A percentile compares a stretch with the other conserved stretches of the same genome.
phyloP scores from a whole-genome alignment of 2,113 vertebrate species.

The Rhynchomys soricoides region DNA sequence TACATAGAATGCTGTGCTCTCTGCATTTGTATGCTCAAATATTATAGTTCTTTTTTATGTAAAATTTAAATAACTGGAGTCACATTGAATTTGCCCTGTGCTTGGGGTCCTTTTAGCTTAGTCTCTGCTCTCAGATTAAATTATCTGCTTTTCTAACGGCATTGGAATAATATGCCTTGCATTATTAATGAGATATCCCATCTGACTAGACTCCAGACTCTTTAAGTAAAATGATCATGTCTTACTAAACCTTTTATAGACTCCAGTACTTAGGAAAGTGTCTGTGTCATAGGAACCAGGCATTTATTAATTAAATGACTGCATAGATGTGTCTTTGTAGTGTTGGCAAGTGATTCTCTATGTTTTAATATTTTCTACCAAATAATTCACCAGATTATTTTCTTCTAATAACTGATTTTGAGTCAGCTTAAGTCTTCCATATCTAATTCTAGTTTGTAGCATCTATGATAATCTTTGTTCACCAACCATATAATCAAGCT shows the following conservation, averaged over 20 bases:
- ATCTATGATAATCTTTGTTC: slow-evolving; percentile 49
- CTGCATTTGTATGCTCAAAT: slow-evolving; percentile 33
- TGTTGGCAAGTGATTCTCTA: not conserved
- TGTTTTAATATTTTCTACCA: slow-evolving; percentile 34
- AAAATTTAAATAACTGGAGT: slow-evolving; percentile 44
- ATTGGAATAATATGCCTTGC: not conserved
- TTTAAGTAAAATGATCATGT: slow-evolving; percentile 7
- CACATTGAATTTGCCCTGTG: slow-evolving; percentile 2
- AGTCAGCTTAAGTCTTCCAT: not conserved
- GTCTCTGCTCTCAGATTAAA: slow-evolving; percentile 23
- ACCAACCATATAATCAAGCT: slow-evolving; percentile 69
- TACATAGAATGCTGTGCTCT: not conserved
- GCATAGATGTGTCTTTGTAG: not conserved
- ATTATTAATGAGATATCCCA: slow-evolving; percentile 46
- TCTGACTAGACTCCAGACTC: slow-evolving; percentile 27
- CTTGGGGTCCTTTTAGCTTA: not conserved
- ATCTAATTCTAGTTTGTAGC: slow-evolving; percentile 51
- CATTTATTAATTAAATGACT: slow-evolving; percentile 45
- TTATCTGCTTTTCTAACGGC: slow-evolving; percentile 44
- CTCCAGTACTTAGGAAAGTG: slow-evolving; percentile 28
- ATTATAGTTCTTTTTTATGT: not conserved
- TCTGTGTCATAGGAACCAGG: not conserved
- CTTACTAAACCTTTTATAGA: not conserved
- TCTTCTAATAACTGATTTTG: slow-evolving; percentile 45
- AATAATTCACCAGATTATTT: slow-evolving; percentile 8